Evolutionary conservation across 1,140 invertebrate species (phyloP), one percentile per base, ranked within the genome.

Genomic region (Conus betulinus): DNA sequence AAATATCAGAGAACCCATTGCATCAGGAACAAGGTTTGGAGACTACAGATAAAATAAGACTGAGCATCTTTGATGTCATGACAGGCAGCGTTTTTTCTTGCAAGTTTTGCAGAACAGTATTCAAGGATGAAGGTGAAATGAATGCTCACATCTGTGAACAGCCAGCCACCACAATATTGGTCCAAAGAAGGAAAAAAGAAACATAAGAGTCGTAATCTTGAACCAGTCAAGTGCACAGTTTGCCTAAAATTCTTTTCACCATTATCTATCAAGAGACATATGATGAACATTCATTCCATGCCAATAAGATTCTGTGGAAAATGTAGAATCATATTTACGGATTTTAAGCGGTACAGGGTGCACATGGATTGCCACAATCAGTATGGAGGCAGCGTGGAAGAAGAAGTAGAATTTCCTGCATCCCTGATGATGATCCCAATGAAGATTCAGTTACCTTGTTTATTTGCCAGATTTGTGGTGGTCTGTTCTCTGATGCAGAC

Each of bases 141-240:
- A 39, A 15, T 27, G 55, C 11, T 53, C 82, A 84, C 39, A 63
- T 8, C 23, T 84, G 82, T 52, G 7, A 11, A 84, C 53, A 84
- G 27, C 57, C 82, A 0, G 39, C 17, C 17, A 52, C 52, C 15
- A 1, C 52, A 83, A 55, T 25, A 53, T 8, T 55, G 10, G 51
- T n/a, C 13, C 51, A 83, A n/a, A n/a, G 51, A 83, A 55, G 8
- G 52, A 53, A 15, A 10, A 52, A 25, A 55, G 81, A 78, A 78
- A 78, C 5, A 8, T 55, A 25, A 79, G 23, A 51, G 78, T 20
- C 78, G 55, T n/a, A n/a, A 83, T 13, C 23, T 51, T n/a, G 51
- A 53, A n/a, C 81, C 81, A 25, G 82, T 84, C 39, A 10, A 84
- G 55, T 84, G 82, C 57, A 13, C 82, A 84, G 82, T 84, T n/a